Conservation (phyloP, 2,888 invertebrate species). For the Eupeodes latifasciatus region DNA sequence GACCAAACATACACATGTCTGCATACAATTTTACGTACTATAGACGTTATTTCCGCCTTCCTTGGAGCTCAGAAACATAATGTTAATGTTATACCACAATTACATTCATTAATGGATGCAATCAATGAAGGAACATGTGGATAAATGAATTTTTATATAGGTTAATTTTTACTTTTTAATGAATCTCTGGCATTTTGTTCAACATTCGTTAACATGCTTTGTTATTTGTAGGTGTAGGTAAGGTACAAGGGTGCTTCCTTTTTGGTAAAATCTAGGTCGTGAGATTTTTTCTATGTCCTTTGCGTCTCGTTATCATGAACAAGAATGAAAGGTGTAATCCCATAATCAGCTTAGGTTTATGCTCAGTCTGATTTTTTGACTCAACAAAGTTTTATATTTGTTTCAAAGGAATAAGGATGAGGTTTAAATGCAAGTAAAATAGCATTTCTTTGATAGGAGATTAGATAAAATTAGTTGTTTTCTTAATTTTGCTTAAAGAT, state of each 20-base stretch:
- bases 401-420: too few species aligned
- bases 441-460: too few species aligned
- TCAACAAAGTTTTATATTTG: not conserved
- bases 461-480: too few species aligned
- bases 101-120: not conserved
- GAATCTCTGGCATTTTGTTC: slow-evolving; percentile 13
- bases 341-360: slow-evolving; percentile 6
- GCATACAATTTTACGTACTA: not conserved
- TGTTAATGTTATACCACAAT: slow-evolving; percentile 5
- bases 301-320: not conserved
- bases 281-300: not conserved
- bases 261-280: slow-evolving; percentile 4
- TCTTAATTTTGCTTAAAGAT: too few species aligned
- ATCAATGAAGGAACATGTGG: not conserved
- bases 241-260: too few species aligned
- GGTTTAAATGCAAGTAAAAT: too few species aligned
- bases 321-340: not conserved
- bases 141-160: not conserved
- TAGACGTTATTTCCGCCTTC: slow-evolving; percentile 12
- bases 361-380: slow-evolving; percentile 5
- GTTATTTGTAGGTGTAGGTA: not conserved
- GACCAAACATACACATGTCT: not conserved
- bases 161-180: slow-evolving; percentile 2
- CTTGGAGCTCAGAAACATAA: not conserved
- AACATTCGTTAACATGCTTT: slow-evolving; percentile 3